Percentiles rank a stretch among this genome's conserved stretches.
phyloP scores from a whole-genome alignment of 2,888 invertebrate genomes.

The Calliphora vomitoria region DNA sequence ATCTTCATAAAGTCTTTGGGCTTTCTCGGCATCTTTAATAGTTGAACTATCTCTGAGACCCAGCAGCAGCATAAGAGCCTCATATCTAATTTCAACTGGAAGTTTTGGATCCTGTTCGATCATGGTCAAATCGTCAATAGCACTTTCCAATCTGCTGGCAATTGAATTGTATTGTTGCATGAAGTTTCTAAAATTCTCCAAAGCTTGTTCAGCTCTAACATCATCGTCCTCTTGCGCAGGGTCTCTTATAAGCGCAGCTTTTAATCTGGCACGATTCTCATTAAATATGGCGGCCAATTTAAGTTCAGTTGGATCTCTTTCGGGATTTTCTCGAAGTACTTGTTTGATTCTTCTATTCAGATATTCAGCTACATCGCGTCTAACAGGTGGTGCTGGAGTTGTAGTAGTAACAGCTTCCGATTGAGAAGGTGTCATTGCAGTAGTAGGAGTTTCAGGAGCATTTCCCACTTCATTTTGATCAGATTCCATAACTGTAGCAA shows the following conservation, averaged over 20 bases:
- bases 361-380: conserved; percentile 1
- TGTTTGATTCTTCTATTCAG: conserved; percentile 37
- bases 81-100: not conserved
- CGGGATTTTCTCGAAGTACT: conserved; percentile 32
- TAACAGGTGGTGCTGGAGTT: not conserved
- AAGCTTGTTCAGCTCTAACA: conserved; percentile 18
- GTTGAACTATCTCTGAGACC: conserved; percentile 27
- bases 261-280: conserved; percentile 16
- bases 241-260: not conserved
- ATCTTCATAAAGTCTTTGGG: conserved; percentile 17
- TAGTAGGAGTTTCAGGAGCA: too few species aligned
- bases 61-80: conserved; percentile 29
- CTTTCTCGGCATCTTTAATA: conserved; percentile 39
- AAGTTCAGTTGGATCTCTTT: not conserved
- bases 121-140: not conserved
- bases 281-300: conserved; percentile 35
- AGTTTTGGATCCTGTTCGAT: not conserved
- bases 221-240: not conserved
- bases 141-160: not conserved
- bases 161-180: not conserved
- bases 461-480: too few species aligned
- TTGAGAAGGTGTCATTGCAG: too few species aligned
- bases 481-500: too few species aligned
- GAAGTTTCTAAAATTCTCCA: conserved; percentile 41
- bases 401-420: not conserved